A percentile compares a stretch with the other conserved stretches of the same genome.
These are phyloP conservation scores for Hedychridium roseum DNA, from an alignment of 2,888 invertebrate genomes.

Conservation along the genomic window DNA sequence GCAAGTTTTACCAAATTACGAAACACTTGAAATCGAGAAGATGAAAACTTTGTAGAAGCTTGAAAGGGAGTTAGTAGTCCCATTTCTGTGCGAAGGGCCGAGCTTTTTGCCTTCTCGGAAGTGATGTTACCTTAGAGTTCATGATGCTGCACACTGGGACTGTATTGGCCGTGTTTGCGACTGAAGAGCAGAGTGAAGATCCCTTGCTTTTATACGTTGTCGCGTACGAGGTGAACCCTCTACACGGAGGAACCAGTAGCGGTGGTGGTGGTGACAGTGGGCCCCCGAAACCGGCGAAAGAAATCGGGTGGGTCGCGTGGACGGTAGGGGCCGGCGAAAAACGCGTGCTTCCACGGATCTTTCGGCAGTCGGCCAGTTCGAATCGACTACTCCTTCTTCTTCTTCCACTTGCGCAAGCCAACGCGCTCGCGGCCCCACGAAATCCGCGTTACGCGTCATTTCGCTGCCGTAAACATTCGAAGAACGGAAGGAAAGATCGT, in stretches of 20 bases:
- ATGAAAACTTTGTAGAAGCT: too few relatives aligned
- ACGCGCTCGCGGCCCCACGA: conserved; percentile 2
- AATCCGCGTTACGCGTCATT: too few relatives aligned
- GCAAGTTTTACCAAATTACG: too few relatives aligned
- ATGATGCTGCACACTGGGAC: conserved; percentile 46
- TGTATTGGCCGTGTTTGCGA: conserved; percentile 48
- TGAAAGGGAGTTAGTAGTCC: too few relatives aligned
- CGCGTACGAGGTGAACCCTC: conserved; percentile 42
- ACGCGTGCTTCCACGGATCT: conserved; percentile 12
- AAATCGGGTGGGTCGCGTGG: conserved; percentile 33
- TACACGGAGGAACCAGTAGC: conserved; percentile 23
- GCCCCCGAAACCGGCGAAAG: conserved; percentile 33
- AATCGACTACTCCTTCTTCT: conserved; percentile 15
- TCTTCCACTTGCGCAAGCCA: conserved; percentile 25
- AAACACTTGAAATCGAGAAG: too few relatives aligned
- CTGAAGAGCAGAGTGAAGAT: conserved; percentile 51
- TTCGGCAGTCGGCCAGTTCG: background rate
- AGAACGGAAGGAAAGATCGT: too few relatives aligned
- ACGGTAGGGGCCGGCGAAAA: conserved; percentile 30
- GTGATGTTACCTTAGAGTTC: conserved; percentile 52
- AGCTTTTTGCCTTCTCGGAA: background rate
- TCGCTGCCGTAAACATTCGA: too few relatives aligned
- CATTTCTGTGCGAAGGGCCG: too few relatives aligned
- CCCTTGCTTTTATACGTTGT: conserved; percentile 52
- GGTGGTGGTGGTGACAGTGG: conserved; percentile 23